Evolutionary conservation across 2,888 invertebrate genomes (phyloP).

Genomic region (Caenorhabditis sp.): DNA sequence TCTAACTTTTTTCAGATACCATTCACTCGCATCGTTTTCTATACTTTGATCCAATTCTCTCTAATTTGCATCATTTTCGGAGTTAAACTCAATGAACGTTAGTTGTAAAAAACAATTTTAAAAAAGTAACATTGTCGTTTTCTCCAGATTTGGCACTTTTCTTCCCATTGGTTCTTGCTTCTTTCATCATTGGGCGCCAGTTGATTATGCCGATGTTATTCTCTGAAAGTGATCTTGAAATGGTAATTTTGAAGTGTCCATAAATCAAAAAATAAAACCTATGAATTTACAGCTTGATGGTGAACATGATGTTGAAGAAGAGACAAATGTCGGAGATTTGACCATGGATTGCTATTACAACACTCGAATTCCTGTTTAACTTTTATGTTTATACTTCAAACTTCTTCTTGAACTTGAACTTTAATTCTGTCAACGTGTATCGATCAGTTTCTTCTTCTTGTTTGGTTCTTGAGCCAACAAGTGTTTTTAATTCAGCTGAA

Average conservation of each 20-base stretch:
- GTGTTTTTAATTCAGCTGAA: not conserved
- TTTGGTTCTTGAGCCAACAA: no score
- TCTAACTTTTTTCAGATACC: constrained; percentile 28
- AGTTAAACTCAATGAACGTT: constrained; percentile 27
- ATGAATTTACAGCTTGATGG: constrained; percentile 60
- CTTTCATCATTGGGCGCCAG: constrained; percentile 83
- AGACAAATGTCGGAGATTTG: constrained; percentile 43
- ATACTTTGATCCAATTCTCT: constrained; percentile 24
- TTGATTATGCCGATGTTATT: constrained; percentile 54
- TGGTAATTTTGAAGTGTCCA: constrained; percentile 31
- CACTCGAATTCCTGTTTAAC: constrained; percentile 53
- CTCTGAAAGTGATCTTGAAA: constrained; percentile 52
- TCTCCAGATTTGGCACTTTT: constrained; percentile 80
- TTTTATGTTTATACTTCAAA: not conserved
- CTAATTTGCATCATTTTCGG: constrained; percentile 13
- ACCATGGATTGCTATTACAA: constrained; percentile 43
- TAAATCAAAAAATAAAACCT: not conserved
- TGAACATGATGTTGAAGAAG: constrained; percentile 53
- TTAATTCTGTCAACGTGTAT: not conserved
- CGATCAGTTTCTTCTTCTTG: no score
- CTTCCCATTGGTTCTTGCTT: constrained; percentile 89
- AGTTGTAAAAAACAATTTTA: not conserved
- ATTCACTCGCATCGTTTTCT: constrained; percentile 9
- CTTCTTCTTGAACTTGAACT: not conserved
- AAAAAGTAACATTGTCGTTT: not conserved